A percentile compares a stretch with the other conserved stretches of the same genome.
Evolutionary conservation across 2,797 vertebrate species (phyloP).

Genomic region (Silurus lanzhouensis): DNA sequence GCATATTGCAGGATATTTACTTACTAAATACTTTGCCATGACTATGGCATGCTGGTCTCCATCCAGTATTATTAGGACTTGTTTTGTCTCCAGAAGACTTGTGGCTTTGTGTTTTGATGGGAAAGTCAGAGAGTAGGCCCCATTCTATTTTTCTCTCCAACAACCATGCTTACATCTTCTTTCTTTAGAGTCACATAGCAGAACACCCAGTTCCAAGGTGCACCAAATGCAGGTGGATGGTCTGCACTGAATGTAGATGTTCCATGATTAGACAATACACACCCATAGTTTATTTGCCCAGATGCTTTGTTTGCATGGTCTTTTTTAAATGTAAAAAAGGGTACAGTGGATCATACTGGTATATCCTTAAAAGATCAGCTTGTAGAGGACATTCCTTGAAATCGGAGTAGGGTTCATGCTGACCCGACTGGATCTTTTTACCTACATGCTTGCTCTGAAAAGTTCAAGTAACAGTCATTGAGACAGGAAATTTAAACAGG

Average conservation of each 20-base stretch:
- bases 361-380: background rate
- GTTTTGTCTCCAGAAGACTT: slow-evolving; percentile 50
- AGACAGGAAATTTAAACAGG: background rate
- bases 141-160: slow-evolving; percentile 49
- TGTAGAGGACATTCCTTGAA: background rate
- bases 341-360: background rate
- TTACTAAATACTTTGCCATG: slow-evolving; percentile 20
- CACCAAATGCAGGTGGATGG: slow-evolving; percentile 57
- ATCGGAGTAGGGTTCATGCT: background rate
- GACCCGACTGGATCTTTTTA: slow-evolving; percentile 20
- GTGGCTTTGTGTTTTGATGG: slow-evolving; percentile 59
- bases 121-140: slow-evolving; percentile 60
- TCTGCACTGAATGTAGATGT: slow-evolving; percentile 46
- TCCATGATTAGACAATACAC: background rate
- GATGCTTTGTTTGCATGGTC: background rate
- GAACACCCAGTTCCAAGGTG: slow-evolving; percentile 58
- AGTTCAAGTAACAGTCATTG: background rate
- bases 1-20: background rate
- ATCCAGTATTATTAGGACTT: slow-evolving; percentile 21
- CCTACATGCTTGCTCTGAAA: background rate
- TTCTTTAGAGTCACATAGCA: slow-evolving; percentile 67
- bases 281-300: slow-evolving; percentile 32
- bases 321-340: background rate
- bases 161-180: slow-evolving; percentile 59
- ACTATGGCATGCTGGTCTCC: slow-evolving; percentile 33